Evolutionary conservation across 2,113 vertebrate species (phyloP), one percentile per base, ranked within the genome.

Genomic region (Grantiella picta): DNA sequence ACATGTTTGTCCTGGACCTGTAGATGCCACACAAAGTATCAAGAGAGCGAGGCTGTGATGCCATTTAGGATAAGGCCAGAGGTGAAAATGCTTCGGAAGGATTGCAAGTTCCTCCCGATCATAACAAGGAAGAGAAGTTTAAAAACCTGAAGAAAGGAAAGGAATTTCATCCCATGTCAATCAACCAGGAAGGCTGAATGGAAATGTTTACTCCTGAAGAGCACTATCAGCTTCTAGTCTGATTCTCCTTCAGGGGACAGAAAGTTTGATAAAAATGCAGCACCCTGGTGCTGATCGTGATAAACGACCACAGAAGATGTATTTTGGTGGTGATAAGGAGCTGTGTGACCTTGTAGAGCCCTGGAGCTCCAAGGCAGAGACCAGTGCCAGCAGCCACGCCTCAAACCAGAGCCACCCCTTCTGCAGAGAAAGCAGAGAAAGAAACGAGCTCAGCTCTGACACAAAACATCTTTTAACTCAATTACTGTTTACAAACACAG

Each of bases 381-480:
- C 70, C 44, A 3, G 40, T 1, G 3, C 78, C 6, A 1, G 56
- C 36, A 22, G 68, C 45, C 4, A 0, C 75, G 79, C 84, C 65
- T 90, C 20, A 0, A 17, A 40, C 10, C 11, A 35, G 44, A 90
- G 68, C 75, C 21, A 4, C 25, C 36, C 59, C 78, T 75, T 95
- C 70, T 45, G 54, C 66, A 35, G 47, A 27, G 68, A 65, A 60
- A 85, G 73, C 66, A 69, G 83, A 59, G 57, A 65, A 60, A 92
- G 64, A 57, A 92, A 86, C 1, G 2, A 83, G 88, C 90, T 82
- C 96, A 93, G 86, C 45, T 60, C 82, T 92, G 96, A 93, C 94
- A 89, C 72, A 92, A 96, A 96, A 36, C 78, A 91, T 82, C 76
- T 95, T 95, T 96, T 85, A 93, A 93, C 94, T 96, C 79, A 89